Conservation (phyloP, 2,888 invertebrate species). For the Sphaerolaimus hirsutus region DNA sequence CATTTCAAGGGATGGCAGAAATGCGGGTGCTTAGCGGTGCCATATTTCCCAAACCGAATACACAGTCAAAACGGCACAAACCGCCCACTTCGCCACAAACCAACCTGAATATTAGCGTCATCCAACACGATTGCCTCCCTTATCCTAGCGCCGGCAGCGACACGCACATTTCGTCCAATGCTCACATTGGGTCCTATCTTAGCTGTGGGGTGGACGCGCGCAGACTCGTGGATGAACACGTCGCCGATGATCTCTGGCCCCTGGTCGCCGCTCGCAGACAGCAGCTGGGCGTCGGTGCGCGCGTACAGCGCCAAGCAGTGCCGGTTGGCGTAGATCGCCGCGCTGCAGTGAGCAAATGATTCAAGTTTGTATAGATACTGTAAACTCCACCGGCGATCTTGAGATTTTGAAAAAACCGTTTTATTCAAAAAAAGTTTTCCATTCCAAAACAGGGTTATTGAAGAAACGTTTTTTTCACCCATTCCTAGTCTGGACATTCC, state of each 20-base stretch:
- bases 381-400: no score
- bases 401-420: no score
- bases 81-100: not conserved
- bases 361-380: no score
- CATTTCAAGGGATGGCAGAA: no score
- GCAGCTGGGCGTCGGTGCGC: constrained; percentile 28
- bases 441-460: no score
- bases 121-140: constrained; percentile 71
- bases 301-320: constrained; percentile 57
- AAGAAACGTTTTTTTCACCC: no score
- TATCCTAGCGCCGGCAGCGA: constrained; percentile 68
- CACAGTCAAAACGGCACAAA: no score
- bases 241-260: constrained; percentile 44
- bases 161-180: constrained; percentile 58
- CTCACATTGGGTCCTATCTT: constrained; percentile 86
- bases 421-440: no score
- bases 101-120: constrained; percentile 49
- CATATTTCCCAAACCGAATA: no score
- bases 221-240: constrained; percentile 51
- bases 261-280: constrained; percentile 26
- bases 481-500: no score
- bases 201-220: constrained; percentile 8
- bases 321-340: constrained; percentile 88
- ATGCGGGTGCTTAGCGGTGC: no score
- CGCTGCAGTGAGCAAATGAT: constrained; percentile 31